Percentiles rank a stretch among this genome's conserved stretches.
Conservation (phyloP, 1,140 invertebrate species). For the Drosophila insularis region DNA sequence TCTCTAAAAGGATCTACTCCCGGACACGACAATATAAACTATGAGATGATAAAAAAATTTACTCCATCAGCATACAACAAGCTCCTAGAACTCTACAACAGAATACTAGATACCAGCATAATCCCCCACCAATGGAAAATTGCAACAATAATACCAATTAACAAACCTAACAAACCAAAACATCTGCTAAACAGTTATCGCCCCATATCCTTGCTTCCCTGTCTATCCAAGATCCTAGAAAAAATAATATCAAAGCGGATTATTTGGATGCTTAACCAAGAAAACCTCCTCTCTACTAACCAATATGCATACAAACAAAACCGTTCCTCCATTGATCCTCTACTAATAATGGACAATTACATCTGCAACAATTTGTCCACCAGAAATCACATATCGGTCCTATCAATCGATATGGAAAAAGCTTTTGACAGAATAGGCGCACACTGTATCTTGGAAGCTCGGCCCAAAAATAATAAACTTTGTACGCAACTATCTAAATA, state of each 20-base stretch:
- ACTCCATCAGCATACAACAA: too few relatives aligned
- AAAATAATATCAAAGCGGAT: constrained; percentile 8
- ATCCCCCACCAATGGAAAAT: too few relatives aligned
- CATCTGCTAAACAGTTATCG: neutral
- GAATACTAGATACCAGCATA: too few relatives aligned
- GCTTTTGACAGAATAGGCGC: neutral
- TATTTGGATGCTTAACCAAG: constrained; percentile 8
- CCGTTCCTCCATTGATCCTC: constrained; percentile 3
- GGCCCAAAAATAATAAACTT: constrained; percentile 6
- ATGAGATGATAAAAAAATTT: too few relatives aligned
- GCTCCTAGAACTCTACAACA: too few relatives aligned
- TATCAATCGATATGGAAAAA: constrained; percentile 14
- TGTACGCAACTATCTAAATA: constrained; percentile 1
- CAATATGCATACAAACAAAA: constrained; percentile 19
- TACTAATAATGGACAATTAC: constrained; percentile 2
- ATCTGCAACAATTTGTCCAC: constrained; percentile 6
- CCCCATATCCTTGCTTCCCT: constrained; percentile 4
- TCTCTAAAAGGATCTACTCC: too few relatives aligned
- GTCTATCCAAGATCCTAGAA: neutral
- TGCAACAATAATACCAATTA: constrained; percentile 8
- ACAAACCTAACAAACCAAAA: constrained; percentile 18
- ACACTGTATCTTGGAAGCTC: too few relatives aligned
- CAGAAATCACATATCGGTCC: constrained; percentile 8
- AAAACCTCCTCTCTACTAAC: constrained; percentile 11
- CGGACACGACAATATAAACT: too few relatives aligned